These are phyloP conservation scores for Spheniscus mendiculus DNA, from an alignment of 2,113 vertebrate species.

Conservation along the genomic window DNA sequence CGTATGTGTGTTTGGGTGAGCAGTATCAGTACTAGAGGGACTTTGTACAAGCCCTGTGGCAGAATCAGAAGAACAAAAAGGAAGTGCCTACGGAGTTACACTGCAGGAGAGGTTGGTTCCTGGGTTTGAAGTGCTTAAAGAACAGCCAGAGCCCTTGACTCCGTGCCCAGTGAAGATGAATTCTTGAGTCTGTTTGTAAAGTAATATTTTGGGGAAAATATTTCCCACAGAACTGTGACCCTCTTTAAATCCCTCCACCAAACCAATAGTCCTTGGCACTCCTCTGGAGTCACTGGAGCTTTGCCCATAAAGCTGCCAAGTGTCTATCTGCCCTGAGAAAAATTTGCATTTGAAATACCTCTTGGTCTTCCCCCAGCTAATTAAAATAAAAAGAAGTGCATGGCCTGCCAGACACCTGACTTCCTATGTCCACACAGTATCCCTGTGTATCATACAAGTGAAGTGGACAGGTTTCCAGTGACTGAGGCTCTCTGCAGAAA, in stretches of 20 bases:
- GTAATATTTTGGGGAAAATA: not conserved
- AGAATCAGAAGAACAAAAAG: not conserved
- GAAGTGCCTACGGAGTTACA: not conserved
- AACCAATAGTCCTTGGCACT: not conserved
- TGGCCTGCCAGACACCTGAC: not conserved
- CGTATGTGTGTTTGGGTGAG: not conserved
- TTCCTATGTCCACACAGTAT: not conserved
- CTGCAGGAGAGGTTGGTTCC: not conserved
- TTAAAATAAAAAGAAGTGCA: not conserved
- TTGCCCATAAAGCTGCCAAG: not conserved
- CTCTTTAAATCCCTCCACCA: not conserved
- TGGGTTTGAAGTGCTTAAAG: not conserved
- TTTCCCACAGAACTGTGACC: not conserved
- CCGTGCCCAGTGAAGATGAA: not conserved
- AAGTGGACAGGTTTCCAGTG: not conserved
- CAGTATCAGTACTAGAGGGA: not conserved
- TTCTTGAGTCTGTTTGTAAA: not conserved
- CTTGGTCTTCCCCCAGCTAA: not conserved
- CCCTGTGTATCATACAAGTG: not conserved
- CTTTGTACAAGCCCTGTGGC: not conserved
- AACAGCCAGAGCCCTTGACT: not conserved
- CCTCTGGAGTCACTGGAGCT: not conserved
- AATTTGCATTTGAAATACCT: not conserved
- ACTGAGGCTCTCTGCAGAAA: not conserved
- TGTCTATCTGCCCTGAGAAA: not conserved